Evolutionary conservation across 1,140 invertebrate species (phyloP), one percentile per base, ranked within the genome.

Genomic region (Akabosia matsudoensis): DNA sequence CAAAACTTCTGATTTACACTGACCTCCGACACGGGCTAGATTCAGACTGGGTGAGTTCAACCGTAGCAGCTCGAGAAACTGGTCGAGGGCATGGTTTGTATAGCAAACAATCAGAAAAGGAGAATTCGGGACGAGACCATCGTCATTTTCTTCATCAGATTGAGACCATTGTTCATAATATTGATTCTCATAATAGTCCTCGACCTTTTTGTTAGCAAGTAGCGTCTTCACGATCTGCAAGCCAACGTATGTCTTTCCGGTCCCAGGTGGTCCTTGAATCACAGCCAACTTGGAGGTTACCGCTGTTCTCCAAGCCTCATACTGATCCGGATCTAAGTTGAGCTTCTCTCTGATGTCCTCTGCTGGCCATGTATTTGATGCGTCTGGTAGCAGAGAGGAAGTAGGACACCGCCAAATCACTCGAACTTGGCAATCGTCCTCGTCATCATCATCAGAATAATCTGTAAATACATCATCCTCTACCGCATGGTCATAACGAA

Each of bases 71-170:
- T 93, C 89, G 18, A 96, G 84, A 85, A 96, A 95, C 83, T 96
- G 93, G 86, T 96, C 93, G 1, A 96, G 83, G 0, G 93, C 93
- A 84, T 95, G 92, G 83, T 96, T 96, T 0, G 93, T 95, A 79
- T 90, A 93, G 82, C 92, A 93, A 30, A 95, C 88, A 10, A 96
- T 86, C 1, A 95, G 83, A 74, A 96, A 90, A 2, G 91, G 90
- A 26, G 54, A 56, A 73, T 26, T 79, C 80, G 82, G 82, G 83
- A 0, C 81, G n/a, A n/a, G n/a, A n/a, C n/a, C n/a, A n/a, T n/a
- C n/a, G n/a, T n/a, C n/a, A n/a, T n/a, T n/a, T 90, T 90, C 33
- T 87, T 61, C 13, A 92, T 80, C 10, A 92, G 82, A 1, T 86
- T 87, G 76, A 88, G 84, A 0, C 88, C 86, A 37, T 92, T 86